A percentile compares a stretch with the other conserved stretches of the same genome.
phyloP scores from a whole-genome alignment of 2,113 vertebrate genomes.

The Acanthisitta chloris region DNA sequence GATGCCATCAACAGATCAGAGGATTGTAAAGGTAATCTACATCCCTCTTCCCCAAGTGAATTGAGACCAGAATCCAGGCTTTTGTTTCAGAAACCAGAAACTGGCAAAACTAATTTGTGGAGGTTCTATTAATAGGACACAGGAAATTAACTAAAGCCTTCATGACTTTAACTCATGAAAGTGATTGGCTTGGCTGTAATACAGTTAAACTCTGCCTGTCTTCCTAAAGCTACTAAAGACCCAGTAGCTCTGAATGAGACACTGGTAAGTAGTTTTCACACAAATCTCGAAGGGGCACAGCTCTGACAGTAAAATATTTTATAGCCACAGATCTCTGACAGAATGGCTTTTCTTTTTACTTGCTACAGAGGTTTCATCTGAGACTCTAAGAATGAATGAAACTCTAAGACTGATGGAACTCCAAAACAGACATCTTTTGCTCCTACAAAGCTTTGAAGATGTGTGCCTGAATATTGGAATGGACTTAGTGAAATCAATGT shows the following conservation, averaged over 20 bases:
- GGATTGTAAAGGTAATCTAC: background rate
- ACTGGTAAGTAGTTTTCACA: background rate
- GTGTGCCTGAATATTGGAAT: background rate
- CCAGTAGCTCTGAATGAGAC: background rate
- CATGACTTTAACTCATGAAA: background rate
- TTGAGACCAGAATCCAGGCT: background rate
- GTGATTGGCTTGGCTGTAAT: background rate
- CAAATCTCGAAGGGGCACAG: background rate
- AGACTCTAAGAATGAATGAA: background rate
- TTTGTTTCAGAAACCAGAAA: slow-evolving; percentile 41
- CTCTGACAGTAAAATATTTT: background rate
- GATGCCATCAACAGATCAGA: background rate
- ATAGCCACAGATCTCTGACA: background rate
- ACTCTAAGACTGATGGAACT: background rate
- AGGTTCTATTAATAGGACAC: background rate
- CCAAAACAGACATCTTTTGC: background rate
- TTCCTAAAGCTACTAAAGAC: background rate
- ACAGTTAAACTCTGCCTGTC: background rate
- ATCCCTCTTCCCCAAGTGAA: background rate
- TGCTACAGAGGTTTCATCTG: background rate
- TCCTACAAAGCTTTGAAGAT: background rate
- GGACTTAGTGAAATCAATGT: background rate
- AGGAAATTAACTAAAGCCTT: background rate
- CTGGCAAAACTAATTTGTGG: background rate
- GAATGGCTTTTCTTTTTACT: background rate